These are phyloP conservation scores for Pseudococcus jackbeardsleyi DNA, from an alignment of 2,888 invertebrate genomes.

Conservation along the genomic window DNA sequence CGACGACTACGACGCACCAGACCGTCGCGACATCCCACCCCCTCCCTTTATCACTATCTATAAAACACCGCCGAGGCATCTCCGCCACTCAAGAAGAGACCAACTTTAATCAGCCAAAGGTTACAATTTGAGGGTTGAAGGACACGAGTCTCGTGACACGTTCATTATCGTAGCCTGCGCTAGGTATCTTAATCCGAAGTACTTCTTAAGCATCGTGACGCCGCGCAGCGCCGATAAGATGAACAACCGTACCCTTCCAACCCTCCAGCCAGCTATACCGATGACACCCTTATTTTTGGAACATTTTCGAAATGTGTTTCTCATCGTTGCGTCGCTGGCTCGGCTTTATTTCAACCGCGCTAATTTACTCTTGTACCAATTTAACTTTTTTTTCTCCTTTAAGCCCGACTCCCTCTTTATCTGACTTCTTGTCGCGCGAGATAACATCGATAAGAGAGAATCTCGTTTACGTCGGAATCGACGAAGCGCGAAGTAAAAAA, in stretches of 20 bases:
- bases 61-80: background rate
- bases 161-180: slow-evolving; percentile 35
- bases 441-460: slow-evolving; percentile 53
- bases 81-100: background rate
- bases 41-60: background rate
- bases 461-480: slow-evolving; percentile 42
- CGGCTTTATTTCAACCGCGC: slow-evolving; percentile 60
- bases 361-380: slow-evolving; percentile 62
- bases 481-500: slow-evolving; percentile 55
- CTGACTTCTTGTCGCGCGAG: slow-evolving; percentile 50
- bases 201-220: slow-evolving; percentile 59
- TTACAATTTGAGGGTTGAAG: slow-evolving; percentile 42
- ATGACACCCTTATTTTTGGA: slow-evolving; percentile 54
- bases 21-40: background rate
- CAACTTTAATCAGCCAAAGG: slow-evolving; percentile 56
- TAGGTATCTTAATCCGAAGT: slow-evolving; percentile 44
- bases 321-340: slow-evolving; percentile 25
- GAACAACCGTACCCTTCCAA: slow-evolving; percentile 1
- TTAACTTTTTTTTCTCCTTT: slow-evolving; percentile 50
- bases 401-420: background rate
- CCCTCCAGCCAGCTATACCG: background rate
- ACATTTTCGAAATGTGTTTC: slow-evolving; percentile 54
- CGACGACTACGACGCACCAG: background rate
- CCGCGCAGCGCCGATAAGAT: slow-evolving; percentile 60
- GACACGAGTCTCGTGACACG: slow-evolving; percentile 54